Conservation (phyloP, 2,113 vertebrate species). For the Chitala chitala region DNA sequence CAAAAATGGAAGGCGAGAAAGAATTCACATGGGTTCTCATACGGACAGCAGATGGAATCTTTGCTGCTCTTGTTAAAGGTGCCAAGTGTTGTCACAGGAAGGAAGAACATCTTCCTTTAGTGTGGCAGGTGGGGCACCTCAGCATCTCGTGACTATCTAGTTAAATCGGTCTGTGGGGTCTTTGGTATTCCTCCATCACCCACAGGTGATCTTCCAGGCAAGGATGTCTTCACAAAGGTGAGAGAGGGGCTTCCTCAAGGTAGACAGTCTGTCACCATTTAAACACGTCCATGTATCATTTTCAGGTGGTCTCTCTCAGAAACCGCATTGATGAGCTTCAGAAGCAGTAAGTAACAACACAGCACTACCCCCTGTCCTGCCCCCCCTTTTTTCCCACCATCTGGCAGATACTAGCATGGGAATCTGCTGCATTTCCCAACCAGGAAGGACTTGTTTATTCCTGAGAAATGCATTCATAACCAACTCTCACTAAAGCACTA, state of each 20-base stretch:
- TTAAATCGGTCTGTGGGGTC: no score
- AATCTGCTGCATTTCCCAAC: constrained; percentile 41
- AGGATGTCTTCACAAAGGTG: constrained; percentile 9
- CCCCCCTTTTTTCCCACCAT: no score
- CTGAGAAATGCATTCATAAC: constrained; percentile 23
- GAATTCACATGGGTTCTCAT: not conserved
- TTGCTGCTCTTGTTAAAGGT: not conserved
- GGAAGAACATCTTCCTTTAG: not conserved
- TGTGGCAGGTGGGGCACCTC: not conserved
- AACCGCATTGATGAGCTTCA: constrained; percentile 85
- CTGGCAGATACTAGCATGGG: constrained; percentile 32
- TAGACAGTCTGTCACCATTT: constrained; percentile 32
- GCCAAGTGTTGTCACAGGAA: no score
- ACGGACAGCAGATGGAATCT: not conserved
- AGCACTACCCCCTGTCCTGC: not conserved
- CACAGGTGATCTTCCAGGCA: not conserved
- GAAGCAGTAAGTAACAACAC: constrained; percentile 79
- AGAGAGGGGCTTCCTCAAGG: constrained; percentile 5
- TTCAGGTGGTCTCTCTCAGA: constrained; percentile 77
- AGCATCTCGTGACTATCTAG: no score
- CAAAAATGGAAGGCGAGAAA: no score
- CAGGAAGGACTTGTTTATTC: constrained; percentile 26
- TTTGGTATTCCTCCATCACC: not conserved
- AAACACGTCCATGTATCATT: constrained; percentile 64
- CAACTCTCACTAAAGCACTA: not conserved